These are phyloP conservation scores for Rhea pennata DNA, from an alignment of 2,113 vertebrate species.

Conservation along the genomic window DNA sequence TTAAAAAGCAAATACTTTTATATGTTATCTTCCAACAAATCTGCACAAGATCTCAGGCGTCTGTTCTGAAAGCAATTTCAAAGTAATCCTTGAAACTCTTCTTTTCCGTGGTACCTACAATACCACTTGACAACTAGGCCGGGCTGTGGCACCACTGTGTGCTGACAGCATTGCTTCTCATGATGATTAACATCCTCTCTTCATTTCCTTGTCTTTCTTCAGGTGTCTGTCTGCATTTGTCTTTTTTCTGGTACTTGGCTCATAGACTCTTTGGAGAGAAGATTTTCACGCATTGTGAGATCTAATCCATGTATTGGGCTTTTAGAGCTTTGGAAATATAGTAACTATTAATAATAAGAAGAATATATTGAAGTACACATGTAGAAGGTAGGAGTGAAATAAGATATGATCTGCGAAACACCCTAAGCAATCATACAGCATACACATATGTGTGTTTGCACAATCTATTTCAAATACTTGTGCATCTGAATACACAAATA, in stretches of 20 bases:
- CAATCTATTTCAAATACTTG: background rate
- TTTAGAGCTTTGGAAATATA: background rate
- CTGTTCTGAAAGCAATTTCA: background rate
- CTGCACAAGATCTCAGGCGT: background rate
- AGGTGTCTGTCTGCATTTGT: background rate
- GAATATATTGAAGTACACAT: background rate
- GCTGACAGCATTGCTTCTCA: background rate
- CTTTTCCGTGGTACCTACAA: fast-evolving
- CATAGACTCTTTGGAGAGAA: background rate
- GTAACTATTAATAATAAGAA: background rate
- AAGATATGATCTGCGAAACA: fast-evolving
- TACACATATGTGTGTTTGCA: background rate
- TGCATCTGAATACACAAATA: background rate
- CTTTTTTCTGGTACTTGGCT: background rate
- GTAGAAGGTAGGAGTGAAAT: background rate
- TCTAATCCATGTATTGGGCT: background rate
- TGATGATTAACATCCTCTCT: background rate
- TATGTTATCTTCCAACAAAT: background rate
- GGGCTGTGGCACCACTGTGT: background rate
- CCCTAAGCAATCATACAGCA: background rate
- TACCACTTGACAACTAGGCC: background rate
- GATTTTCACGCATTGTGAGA: background rate
- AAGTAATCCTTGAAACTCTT: background rate
- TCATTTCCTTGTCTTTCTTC: background rate
- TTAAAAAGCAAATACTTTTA: background rate